Percentiles rank a stretch among this genome's conserved stretches.
Evolutionary conservation across 92 coral and sea anemone species (phyloP).

Genomic region (Paragorgia papillata): DNA sequence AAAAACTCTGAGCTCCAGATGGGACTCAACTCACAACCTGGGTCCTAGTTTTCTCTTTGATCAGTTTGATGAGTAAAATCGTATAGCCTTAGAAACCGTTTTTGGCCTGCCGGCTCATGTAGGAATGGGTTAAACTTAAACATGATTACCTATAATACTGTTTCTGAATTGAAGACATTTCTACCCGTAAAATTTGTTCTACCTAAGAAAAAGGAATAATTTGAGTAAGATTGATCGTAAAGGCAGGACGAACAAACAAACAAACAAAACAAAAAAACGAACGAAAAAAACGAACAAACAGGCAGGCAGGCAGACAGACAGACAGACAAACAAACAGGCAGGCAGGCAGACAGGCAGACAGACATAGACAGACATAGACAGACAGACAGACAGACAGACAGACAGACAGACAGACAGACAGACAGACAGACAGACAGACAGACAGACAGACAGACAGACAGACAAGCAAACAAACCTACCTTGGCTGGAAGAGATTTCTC

Average conservation of each 20-base stretch:
- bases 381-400: neutral
- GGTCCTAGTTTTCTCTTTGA: too few species aligned
- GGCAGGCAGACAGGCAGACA: neutral
- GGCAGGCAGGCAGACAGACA: neutral
- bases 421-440: neutral
- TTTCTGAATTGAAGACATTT: slow-evolving; percentile 94
- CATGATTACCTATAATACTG: slow-evolving; percentile 96
- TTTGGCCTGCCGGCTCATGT: too few species aligned
- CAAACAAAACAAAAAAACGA: too few species aligned
- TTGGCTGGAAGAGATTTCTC: slow-evolving; percentile 96
- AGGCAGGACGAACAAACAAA: neutral
- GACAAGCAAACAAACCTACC: slow-evolving; percentile 40
- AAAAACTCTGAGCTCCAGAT: too few species aligned
- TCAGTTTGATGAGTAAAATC: too few species aligned
- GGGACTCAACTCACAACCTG: too few species aligned
- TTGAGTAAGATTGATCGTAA: neutral
- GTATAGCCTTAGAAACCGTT: too few species aligned
- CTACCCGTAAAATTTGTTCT: slow-evolving; percentile 96
- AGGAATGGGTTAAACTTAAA: too few species aligned
- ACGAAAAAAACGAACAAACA: too few species aligned
- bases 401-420: neutral
- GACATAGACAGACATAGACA: too few species aligned
- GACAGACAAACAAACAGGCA: neutral
- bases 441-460: neutral
- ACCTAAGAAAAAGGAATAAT: slow-evolving; percentile 57